A percentile compares a stretch with the other conserved stretches of the same genome.
These are phyloP conservation scores for Drosophila kuntzei DNA, from an alignment of 2,888 invertebrate genomes.

Conservation along the genomic window DNA sequence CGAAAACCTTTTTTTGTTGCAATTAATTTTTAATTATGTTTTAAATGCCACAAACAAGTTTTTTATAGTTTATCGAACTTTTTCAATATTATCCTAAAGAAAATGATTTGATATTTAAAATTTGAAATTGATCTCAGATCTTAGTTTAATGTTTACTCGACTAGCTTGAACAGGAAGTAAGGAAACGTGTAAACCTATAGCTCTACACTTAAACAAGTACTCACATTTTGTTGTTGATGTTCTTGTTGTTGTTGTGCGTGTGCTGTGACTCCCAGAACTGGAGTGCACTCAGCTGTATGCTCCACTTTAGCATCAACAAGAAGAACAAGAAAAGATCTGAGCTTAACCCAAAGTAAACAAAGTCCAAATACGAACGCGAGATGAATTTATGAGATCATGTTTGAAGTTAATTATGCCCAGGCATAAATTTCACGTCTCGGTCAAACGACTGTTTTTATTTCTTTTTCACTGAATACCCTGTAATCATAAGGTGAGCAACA, in stretches of 20 bases:
- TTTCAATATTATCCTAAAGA: background rate
- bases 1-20: background rate
- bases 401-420: constrained; percentile 81
- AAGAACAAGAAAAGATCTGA: constrained; percentile 29
- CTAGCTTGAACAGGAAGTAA: constrained; percentile 19
- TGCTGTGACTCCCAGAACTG: constrained; percentile 35
- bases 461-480: constrained; percentile 12
- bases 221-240: background rate
- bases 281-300: constrained; percentile 67
- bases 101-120: background rate
- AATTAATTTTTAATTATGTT: background rate
- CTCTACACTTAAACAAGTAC: constrained; percentile 2
- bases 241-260: constrained; percentile 1
- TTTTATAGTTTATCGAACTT: background rate
- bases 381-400: constrained; percentile 82
- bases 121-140: background rate
- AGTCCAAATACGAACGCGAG: constrained; percentile 64
- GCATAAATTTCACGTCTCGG: constrained; percentile 71
- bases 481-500: background rate
- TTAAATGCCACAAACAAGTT: background rate
- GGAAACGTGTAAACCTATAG: constrained; percentile 10
- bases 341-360: constrained; percentile 70
- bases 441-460: constrained; percentile 1
- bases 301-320: constrained; percentile 60
- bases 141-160: background rate